Conservation (phyloP, 2,113 vertebrate species). For the Cebidichthys violaceus region DNA sequence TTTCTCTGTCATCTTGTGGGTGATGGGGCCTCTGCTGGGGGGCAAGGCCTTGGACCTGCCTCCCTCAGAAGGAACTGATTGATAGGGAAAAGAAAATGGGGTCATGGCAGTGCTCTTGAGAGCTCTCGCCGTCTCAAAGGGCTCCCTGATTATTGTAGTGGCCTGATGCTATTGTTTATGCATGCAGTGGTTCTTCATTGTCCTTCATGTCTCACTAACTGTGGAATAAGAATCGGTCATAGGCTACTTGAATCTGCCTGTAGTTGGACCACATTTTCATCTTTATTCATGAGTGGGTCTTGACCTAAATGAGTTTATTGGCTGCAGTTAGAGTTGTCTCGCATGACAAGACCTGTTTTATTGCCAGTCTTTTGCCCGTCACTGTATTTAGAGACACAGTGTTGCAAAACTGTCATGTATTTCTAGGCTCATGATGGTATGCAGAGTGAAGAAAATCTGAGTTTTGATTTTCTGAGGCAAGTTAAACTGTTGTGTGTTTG, state of each 20-base stretch:
- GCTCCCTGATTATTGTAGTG: constrained; percentile 39
- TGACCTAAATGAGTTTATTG: constrained; percentile 61
- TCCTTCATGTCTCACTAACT: constrained; percentile 61
- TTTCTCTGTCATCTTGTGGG: constrained; percentile 33
- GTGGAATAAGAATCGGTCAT: constrained; percentile 39
- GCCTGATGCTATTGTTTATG: constrained; percentile 53
- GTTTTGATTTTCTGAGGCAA: background rate
- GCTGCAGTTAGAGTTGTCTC: constrained; percentile 42
- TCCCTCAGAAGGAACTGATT: constrained; percentile 59
- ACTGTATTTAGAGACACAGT: background rate
- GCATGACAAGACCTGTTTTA: constrained; percentile 55
- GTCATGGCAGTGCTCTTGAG: constrained; percentile 43
- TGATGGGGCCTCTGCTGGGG: constrained; percentile 40
- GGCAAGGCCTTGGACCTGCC: constrained; percentile 37
- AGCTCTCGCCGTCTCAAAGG: constrained; percentile 30
- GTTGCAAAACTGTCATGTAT: background rate
- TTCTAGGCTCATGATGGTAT: background rate
- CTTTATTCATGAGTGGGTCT: constrained; percentile 52
- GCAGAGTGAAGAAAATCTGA: background rate
- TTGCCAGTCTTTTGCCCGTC: constrained; percentile 34
- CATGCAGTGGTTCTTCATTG: constrained; percentile 56
- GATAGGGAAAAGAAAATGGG: constrained; percentile 59
- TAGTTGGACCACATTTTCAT: constrained; percentile 41
- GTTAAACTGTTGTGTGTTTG: background rate
- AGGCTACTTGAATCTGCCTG: constrained; percentile 29